Base-by-base conservation (phyloP, 2,113 vertebrate species). In the Pollimyrus isidori region DNA sequence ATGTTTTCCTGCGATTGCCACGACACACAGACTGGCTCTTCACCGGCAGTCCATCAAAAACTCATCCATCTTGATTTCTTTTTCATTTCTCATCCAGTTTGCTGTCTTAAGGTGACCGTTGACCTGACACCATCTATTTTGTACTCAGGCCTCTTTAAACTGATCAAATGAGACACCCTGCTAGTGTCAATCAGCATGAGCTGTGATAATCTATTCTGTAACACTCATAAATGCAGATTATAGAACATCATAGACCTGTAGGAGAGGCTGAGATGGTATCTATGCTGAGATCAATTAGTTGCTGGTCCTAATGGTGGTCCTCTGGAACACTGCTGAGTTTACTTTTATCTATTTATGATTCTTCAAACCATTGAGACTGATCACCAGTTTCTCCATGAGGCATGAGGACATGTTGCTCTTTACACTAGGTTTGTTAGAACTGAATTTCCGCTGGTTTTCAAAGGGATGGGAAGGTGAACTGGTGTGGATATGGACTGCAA, bases 1-100 rank as follows among this genome's bases (percentile, higher is more conserved):
- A 86, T 73, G 89, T 86, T 15, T 13, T 50, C 11, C 5, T 35
- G 23, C 26, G 87, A 13, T 48, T 58, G 45, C n/a, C n/a, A 39
- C 0, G n/a, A 30, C 45, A 50, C 49, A 76, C 4, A 50, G 88
- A 2, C 26, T 9, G 87, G n/a, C 56, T 65, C 56, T 35, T n/a
- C 15, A 26, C 58, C n/a, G 10, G n/a, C 62, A 88, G 42, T 26
- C 88, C 87, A 91, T 91, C 89, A 90, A 80, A 91, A 50, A 39
- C 76, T 83, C 69, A 91, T 91, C 89, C 90, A 87, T 91, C 91
- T 91, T 91, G 91, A 49, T 89, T 89, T 89, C 84, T 76, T 85
- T 83, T 88, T 86, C 21, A 90, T 65, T 89, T 91, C 88, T 89
- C 83, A 91, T 87, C 46, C 88, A 86, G 49, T 90, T 89, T 46